A percentile compares a stretch with the other conserved stretches of the same genome.
Evolutionary conservation across 1,140 invertebrate genomes (phyloP).

Genomic region (Saccostrea glomerata): DNA sequence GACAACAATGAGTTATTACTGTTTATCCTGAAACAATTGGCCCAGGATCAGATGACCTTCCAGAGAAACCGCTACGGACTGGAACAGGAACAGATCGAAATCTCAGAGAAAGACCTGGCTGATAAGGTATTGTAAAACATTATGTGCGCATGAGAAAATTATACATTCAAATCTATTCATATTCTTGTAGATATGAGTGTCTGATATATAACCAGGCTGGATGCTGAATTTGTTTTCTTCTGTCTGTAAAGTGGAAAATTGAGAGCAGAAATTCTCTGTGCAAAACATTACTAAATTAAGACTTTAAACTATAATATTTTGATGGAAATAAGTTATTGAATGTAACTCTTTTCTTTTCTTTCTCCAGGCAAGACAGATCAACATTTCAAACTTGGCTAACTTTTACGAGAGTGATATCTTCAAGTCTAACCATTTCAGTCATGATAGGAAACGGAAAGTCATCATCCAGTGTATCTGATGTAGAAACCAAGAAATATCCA

Average conservation of each 20-base stretch:
- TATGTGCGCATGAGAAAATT: neutral
- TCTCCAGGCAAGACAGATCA: conserved; percentile 93
- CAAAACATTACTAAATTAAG: too few relatives aligned
- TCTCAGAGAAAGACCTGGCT: conserved; percentile 93
- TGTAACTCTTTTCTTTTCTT: neutral
- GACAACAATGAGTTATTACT: conserved; percentile 98
- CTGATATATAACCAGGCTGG: neutral
- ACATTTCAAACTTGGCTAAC: conserved; percentile 91
- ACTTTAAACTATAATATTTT: too few relatives aligned
- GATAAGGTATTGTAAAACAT: conserved; percentile 84
- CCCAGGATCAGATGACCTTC: conserved; percentile 93
- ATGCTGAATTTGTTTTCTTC: neutral
- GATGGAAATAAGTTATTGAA: neutral
- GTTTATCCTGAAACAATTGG: conserved; percentile 95
- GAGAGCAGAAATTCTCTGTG: too few relatives aligned
- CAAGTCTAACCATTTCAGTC: conserved; percentile 92
- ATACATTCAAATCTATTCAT: neutral
- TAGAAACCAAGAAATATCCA: neutral
- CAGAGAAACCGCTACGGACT: conserved; percentile 89
- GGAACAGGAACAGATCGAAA: conserved; percentile 85
- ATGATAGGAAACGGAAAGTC: conserved; percentile 89
- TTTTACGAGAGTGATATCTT: conserved; percentile 97
- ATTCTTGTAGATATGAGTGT: neutral
- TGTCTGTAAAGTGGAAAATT: too few relatives aligned
- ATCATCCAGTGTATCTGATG: conserved; percentile 88